phyloP scores from a whole-genome alignment of 2,888 invertebrate genomes.

The Drosophila pegasa region DNA sequence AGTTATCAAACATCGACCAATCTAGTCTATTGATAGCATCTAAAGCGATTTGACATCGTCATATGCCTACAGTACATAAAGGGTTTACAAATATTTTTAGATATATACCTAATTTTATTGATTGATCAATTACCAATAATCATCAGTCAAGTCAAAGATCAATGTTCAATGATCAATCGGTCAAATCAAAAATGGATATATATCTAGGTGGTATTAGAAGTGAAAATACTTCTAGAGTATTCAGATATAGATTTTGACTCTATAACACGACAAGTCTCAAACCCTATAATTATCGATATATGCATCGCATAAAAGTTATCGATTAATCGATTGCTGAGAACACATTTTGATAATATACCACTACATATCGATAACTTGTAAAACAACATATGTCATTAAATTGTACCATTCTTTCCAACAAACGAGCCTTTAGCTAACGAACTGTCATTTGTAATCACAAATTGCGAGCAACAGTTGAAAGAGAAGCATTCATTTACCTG shows the following conservation, averaged over 20 bases:
- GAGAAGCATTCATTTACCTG: conserved; percentile 4
- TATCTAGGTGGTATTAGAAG: too few species aligned
- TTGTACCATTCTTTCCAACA: background rate
- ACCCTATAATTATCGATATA: too few species aligned
- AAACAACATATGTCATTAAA: background rate
- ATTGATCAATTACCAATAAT: background rate
- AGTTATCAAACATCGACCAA: background rate
- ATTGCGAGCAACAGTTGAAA: conserved; percentile 1
- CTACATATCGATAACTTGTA: background rate
- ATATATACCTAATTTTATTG: too few species aligned
- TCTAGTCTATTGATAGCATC: background rate
- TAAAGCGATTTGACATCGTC: background rate
- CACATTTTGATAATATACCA: too few species aligned
- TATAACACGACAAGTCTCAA: too few species aligned
- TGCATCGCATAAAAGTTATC: too few species aligned
- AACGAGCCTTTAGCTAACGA: background rate
- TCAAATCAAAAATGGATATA: background rate
- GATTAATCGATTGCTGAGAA: too few species aligned
- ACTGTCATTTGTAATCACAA: background rate
- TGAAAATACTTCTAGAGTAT: too few species aligned
- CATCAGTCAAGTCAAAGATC: background rate
- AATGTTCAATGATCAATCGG: background rate
- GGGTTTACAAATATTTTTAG: too few species aligned
- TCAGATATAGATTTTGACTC: too few species aligned
- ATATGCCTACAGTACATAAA: too few species aligned